Conservation (phyloP, 2,797 vertebrate species). For the Sciaenops ocellatus region DNA sequence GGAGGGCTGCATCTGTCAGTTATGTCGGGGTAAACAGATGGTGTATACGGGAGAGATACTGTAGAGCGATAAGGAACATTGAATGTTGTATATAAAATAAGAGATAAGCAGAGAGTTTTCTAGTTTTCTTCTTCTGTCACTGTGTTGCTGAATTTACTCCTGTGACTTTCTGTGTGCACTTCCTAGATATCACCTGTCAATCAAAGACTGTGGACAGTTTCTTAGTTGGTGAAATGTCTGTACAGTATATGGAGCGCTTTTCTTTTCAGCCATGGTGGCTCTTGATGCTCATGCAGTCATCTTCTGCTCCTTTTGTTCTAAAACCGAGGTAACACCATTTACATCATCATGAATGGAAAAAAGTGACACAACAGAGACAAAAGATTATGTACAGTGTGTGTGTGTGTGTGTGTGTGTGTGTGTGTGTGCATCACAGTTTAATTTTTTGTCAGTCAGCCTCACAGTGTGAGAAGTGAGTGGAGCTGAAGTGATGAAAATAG, state of each 20-base stretch:
- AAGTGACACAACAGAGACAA: neutral
- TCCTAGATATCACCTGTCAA: constrained; percentile 6
- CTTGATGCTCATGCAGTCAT: neutral
- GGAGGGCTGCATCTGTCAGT: constrained; percentile 50
- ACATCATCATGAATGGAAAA: constrained; percentile 1
- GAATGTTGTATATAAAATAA: neutral
- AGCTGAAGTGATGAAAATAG: constrained; percentile 48
- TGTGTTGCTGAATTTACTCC: neutral
- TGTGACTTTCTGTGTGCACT: neutral
- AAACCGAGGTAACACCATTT: neutral
- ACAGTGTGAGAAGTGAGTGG: constrained; percentile 36
- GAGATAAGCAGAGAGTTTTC: neutral
- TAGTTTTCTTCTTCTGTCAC: neutral
- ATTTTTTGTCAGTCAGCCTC: constrained; percentile 25
- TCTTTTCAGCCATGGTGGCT: neutral
- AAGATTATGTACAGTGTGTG: neutral
- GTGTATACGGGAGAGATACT: constrained; percentile 3
- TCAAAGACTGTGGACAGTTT: neutral
- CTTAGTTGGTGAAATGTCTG: neutral
- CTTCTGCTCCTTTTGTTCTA: neutral
- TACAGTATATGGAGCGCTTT: neutral
- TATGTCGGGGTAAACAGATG: constrained; percentile 35
- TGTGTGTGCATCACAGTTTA: neutral
- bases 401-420: neutral
- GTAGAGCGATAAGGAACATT: neutral